These are phyloP conservation scores for Ormyrus pomaceus DNA, from an alignment of 2,888 invertebrate species.

Conservation along the genomic window DNA sequence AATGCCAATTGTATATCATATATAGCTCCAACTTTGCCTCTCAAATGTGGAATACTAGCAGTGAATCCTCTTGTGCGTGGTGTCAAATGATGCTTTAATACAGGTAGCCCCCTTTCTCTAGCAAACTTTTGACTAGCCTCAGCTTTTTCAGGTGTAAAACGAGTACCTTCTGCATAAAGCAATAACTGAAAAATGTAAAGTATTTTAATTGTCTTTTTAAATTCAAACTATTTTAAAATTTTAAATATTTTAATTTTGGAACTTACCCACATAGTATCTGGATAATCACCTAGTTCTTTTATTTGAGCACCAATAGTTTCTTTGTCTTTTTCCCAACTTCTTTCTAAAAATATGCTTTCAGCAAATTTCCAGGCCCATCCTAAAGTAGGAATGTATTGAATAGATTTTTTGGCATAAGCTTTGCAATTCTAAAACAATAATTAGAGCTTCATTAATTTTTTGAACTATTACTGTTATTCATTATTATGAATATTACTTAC, in stretches of 20 bases:
- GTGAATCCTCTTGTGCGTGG: slow-evolving; percentile 97
- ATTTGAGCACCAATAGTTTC: slow-evolving; percentile 88
- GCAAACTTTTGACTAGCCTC: slow-evolving; percentile 92
- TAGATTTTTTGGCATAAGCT: slow-evolving; percentile 94
- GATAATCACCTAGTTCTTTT: slow-evolving; percentile 89
- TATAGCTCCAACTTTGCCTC: slow-evolving; percentile 87
- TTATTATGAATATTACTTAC: slow-evolving; percentile 77
- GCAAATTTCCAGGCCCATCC: slow-evolving; percentile 98
- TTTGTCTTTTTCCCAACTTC: slow-evolving; percentile 94
- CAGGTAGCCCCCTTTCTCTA: slow-evolving; percentile 88
- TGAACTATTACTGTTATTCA: no score
- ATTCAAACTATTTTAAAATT: not conserved
- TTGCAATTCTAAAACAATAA: slow-evolving; percentile 87
- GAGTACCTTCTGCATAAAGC: slow-evolving; percentile 94
- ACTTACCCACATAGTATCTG: slow-evolving; percentile 92
- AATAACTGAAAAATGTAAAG: slow-evolving; percentile 80
- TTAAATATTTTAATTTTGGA: slow-evolving; percentile 21
- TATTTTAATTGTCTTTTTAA: not conserved
- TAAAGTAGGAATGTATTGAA: slow-evolving; percentile 92
- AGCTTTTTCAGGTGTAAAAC: slow-evolving; percentile 92
- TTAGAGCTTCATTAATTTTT: not conserved
- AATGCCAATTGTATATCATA: slow-evolving; percentile 90
- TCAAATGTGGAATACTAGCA: slow-evolving; percentile 88
- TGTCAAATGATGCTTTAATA: slow-evolving; percentile 91
- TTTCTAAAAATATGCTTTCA: slow-evolving; percentile 94